Conservation (phyloP, 2,797 vertebrate genomes). For the Austrolebias charrua region DNA sequence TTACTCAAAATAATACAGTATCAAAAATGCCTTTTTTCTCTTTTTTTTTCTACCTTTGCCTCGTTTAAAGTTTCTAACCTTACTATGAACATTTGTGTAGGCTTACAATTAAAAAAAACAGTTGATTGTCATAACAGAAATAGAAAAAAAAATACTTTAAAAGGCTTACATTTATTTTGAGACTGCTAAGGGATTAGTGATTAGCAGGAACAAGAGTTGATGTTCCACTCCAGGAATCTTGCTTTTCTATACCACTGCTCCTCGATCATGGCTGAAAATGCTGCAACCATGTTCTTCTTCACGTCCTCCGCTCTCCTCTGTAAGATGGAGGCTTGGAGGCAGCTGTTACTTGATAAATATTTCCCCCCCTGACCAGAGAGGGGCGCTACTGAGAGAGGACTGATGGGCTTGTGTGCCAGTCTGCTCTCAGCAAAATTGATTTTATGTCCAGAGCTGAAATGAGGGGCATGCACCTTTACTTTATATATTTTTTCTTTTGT, state of each 20-base stretch:
- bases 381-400: slow-evolving; percentile 70
- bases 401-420: slow-evolving; percentile 40
- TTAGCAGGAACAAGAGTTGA: slow-evolving; percentile 10
- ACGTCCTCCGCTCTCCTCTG: slow-evolving; percentile 50
- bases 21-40: not conserved
- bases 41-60: slow-evolving; percentile 6
- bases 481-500: slow-evolving; percentile 42
- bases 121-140: slow-evolving; percentile 2
- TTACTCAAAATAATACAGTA: slow-evolving; percentile 5
- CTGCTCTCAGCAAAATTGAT: slow-evolving; percentile 23
- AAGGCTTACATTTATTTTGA: slow-evolving; percentile 10
- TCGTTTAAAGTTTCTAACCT: slow-evolving; percentile 29
- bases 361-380: slow-evolving; percentile 66
- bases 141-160: not conserved
- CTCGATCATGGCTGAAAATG: slow-evolving; percentile 65
- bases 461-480: slow-evolving; percentile 10
- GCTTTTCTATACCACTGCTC: slow-evolving; percentile 12
- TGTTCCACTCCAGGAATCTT: slow-evolving; percentile 6
- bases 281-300: slow-evolving; percentile 59
- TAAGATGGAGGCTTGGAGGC: slow-evolving; percentile 74
- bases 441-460: slow-evolving; percentile 20
- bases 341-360: slow-evolving; percentile 69
- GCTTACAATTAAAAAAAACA: slow-evolving; percentile 20
- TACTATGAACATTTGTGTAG: slow-evolving; percentile 25
- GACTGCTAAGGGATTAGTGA: slow-evolving; percentile 3